phyloP scores from a whole-genome alignment of 2,888 invertebrate species.

The Eupithecia centaureata region DNA sequence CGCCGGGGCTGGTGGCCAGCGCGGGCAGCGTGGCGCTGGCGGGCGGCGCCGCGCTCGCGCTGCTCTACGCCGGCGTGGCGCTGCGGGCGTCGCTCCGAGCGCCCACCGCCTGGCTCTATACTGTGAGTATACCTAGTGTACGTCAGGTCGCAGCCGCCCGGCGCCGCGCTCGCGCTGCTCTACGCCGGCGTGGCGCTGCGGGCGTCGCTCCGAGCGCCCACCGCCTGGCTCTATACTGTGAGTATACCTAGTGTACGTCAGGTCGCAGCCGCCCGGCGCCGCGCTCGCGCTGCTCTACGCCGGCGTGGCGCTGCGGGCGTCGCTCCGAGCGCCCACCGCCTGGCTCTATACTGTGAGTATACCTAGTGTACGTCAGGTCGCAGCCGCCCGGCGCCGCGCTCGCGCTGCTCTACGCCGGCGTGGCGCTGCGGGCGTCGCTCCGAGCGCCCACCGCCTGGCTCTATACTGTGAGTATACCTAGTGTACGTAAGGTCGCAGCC shows the following conservation, averaged over 20 bases:
- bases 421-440: neutral
- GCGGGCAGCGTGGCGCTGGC: slow-evolving; percentile 45
- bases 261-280: slow-evolving; percentile 46
- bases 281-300: slow-evolving; percentile 46
- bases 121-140: too few species aligned
- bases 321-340: neutral
- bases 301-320: slow-evolving; percentile 26
- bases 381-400: slow-evolving; percentile 43
- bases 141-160: slow-evolving; percentile 47
- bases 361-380: too few species aligned
- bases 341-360: too few species aligned
- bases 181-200: slow-evolving; percentile 35
- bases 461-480: too few species aligned
- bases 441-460: neutral
- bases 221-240: too few species aligned
- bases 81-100: neutral
- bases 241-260: too few species aligned
- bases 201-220: neutral
- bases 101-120: neutral
- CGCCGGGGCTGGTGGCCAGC: slow-evolving; percentile 42
- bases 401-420: slow-evolving; percentile 47
- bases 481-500: too few species aligned
- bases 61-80: slow-evolving; percentile 44
- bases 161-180: slow-evolving; percentile 46
- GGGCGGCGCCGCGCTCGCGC: slow-evolving; percentile 44